phyloP scores from a whole-genome alignment of 2,113 vertebrate species.

The Ptilonorhynchus violaceus region DNA sequence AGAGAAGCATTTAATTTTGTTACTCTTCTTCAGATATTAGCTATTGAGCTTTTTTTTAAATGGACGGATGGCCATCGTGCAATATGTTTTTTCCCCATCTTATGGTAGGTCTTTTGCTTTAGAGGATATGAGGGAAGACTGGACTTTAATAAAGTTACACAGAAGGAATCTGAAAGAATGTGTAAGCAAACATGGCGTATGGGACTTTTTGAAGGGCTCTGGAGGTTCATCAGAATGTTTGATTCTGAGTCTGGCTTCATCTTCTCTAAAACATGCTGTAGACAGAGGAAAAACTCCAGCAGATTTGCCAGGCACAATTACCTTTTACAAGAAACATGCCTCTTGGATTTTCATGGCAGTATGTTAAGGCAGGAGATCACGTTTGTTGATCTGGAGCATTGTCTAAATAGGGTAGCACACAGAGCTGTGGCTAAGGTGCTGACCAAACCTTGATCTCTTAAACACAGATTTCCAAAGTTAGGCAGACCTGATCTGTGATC shows the following conservation, averaged over 20 bases:
- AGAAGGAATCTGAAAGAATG: neutral
- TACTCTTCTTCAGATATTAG: neutral
- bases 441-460: neutral
- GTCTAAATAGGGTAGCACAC: neutral
- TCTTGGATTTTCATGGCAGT: neutral
- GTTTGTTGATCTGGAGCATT: neutral
- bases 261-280: neutral
- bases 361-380: neutral
- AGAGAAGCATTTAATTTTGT: neutral
- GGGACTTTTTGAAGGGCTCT: neutral
- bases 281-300: neutral
- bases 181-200: neutral
- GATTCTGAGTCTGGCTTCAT: neutral
- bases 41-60: neutral
- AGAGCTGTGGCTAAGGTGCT: neutral
- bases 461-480: neutral
- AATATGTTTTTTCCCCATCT: neutral
- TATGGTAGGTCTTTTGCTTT: neutral
- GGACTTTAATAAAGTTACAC: neutral
- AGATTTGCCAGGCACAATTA: neutral
- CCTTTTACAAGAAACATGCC: fast-evolving
- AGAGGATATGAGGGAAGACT: neutral
- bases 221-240: neutral
- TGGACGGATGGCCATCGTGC: neutral
- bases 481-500: neutral